Conservation (phyloP, 2,888 invertebrate species). For the Cryptus armator region DNA sequence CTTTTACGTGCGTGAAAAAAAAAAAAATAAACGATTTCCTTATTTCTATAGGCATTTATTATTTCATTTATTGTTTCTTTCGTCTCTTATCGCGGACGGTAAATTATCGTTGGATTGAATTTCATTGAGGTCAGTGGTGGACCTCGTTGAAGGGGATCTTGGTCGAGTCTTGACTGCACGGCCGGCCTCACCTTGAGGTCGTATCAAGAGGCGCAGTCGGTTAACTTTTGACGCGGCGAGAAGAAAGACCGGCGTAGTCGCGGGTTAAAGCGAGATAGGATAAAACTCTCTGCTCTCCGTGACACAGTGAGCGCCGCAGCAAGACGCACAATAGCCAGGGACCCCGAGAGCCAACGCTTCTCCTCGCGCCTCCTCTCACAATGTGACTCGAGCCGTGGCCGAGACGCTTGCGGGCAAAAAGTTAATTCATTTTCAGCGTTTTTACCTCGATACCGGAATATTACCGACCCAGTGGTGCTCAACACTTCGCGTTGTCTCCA, state of each 20-base stretch:
- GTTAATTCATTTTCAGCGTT: constrained; percentile 83
- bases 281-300: constrained; percentile 38
- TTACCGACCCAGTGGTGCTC: constrained; percentile 77
- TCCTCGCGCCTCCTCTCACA: constrained; percentile 68
- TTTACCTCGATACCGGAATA: constrained; percentile 80
- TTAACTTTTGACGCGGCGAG: constrained; percentile 30
- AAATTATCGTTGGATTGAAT: not conserved
- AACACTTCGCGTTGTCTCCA: constrained; percentile 19
- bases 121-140: constrained; percentile 19
- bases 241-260: constrained; percentile 20
- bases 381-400: constrained; percentile 76
- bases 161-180: constrained; percentile 5
- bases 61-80: not conserved
- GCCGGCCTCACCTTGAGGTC: constrained; percentile 43
- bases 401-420: constrained; percentile 76
- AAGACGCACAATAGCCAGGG: constrained; percentile 71
- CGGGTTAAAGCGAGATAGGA: constrained; percentile 16
- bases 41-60: not conserved
- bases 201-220: constrained; percentile 31
- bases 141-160: not conserved
- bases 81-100: not conserved
- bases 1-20: not conserved
- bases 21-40: not conserved
- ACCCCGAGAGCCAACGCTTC: not conserved
- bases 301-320: constrained; percentile 66